Conservation (phyloP, 2,113 vertebrate genomes). For the Colaptes auratus region DNA sequence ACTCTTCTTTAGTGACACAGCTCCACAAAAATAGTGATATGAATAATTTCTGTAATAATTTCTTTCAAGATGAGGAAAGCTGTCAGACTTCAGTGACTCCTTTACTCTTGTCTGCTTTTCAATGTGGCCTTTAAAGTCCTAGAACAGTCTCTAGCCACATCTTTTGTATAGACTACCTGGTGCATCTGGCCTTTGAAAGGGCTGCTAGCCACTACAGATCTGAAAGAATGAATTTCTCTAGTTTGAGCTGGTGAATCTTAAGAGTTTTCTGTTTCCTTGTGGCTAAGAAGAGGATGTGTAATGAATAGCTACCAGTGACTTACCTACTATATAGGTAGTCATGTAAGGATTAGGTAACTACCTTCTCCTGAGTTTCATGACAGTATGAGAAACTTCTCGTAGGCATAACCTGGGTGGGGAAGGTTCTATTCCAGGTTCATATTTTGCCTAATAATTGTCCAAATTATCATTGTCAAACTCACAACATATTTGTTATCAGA, state of each 20-base stretch:
- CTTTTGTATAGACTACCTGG: not conserved
- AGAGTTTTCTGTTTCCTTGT: not conserved
- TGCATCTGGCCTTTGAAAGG: not conserved
- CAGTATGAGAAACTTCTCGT: not conserved
- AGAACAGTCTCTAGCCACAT: not conserved
- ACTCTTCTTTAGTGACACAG: not conserved
- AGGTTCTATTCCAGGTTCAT: not conserved
- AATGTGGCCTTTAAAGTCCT: not conserved
- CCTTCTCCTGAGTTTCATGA: not conserved
- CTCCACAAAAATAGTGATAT: not conserved
- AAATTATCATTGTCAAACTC: not conserved
- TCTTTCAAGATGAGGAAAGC: not conserved
- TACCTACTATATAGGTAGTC: not conserved
- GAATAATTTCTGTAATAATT: not conserved
- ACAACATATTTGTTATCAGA: not conserved
- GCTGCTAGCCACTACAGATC: not conserved
- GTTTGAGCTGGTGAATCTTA: not conserved
- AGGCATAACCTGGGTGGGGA: not conserved
- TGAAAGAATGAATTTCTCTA: not conserved
- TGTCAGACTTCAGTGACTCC: not conserved
- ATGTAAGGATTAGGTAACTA: not conserved
- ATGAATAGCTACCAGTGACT: not conserved
- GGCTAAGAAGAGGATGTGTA: not conserved
- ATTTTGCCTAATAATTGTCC: not conserved
- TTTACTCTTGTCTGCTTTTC: not conserved